These are phyloP conservation scores for Sitta carolinensis DNA, from an alignment of 2,797 vertebrate species.

Conservation along the genomic window DNA sequence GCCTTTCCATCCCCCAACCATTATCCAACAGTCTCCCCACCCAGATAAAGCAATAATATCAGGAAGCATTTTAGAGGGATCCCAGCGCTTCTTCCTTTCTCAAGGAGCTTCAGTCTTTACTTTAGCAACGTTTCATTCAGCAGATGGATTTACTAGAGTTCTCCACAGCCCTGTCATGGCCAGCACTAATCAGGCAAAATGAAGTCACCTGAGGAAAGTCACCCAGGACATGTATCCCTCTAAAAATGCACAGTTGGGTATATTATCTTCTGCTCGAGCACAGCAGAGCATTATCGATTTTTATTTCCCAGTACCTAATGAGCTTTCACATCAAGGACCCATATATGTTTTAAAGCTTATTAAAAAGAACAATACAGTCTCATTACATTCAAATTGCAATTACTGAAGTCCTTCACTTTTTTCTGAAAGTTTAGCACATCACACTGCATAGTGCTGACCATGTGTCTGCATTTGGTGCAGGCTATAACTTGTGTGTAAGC, in stretches of 20 bases:
- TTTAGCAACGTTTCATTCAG: background rate
- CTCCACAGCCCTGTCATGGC: background rate
- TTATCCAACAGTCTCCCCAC: background rate
- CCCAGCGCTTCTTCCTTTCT: background rate
- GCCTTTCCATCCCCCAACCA: background rate
- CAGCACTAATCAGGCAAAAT: background rate
- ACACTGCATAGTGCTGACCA: accelerated
- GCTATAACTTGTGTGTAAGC: background rate
- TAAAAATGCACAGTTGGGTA: background rate
- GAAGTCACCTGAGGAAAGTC: background rate
- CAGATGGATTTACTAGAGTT: background rate
- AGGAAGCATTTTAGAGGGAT: background rate
- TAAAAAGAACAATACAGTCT: accelerated
- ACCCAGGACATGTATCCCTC: background rate
- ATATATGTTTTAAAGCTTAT: background rate
- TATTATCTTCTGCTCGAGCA: background rate
- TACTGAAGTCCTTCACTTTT: background rate
- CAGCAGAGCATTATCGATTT: background rate
- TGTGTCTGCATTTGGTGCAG: background rate
- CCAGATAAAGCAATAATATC: accelerated
- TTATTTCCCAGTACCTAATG: background rate
- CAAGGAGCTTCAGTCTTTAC: background rate
- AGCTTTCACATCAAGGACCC: background rate
- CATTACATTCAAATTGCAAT: background rate
- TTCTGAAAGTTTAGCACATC: background rate